Evolutionary conservation across 1,140 invertebrate genomes (phyloP), one percentile per base, ranked within the genome.

Genomic region (Helicoverpa armigera): DNA sequence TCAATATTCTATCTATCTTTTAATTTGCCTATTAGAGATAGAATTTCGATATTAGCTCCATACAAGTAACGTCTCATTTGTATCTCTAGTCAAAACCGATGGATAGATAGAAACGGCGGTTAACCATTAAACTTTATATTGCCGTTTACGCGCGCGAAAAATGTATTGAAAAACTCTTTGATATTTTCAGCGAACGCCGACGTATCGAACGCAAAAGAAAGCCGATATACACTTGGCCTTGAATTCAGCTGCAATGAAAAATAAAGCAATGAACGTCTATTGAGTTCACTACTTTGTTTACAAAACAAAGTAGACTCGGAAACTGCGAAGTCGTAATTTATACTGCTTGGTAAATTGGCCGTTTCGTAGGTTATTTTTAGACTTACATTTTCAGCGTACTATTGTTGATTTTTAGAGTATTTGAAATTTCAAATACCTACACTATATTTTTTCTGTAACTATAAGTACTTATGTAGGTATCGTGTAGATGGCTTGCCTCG

Each of bases 161-260:
- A 23, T 18, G 1, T 13, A 31, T 31, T 69, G 43, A 69, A 18
- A 69, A 69, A n/a, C 11, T 69, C 43, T 16, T 69, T 16, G 18
- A 69, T 69, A 16, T 12, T 16, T 2, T 3, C 4, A 69, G 1
- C 18, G 5, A 67, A 18, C n/a, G 29, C 43, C 31, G 58, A 61
- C 11, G 3, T 14, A 61, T 14, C 29, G 11, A 29, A 23, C 12
- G 63, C 16, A 43, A 50, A 67, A 50, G 65, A 69, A 50, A 69
- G 18, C 7, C 18, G 23, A 29, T 7, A 43, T 58, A 69, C 13
- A 69, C 16, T 13, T 48, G 23, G 16, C 65, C 43, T 51, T 69
- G 43, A 69, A 69, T 23, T 13, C 43, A 16, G 18, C 65, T 43
- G 65, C 48, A 69, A 16, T 69, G 43, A 69, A 69, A 35, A 3